Evolutionary conservation across 2,113 vertebrate species (phyloP).

Genomic region (Donacobius atricapilla): DNA sequence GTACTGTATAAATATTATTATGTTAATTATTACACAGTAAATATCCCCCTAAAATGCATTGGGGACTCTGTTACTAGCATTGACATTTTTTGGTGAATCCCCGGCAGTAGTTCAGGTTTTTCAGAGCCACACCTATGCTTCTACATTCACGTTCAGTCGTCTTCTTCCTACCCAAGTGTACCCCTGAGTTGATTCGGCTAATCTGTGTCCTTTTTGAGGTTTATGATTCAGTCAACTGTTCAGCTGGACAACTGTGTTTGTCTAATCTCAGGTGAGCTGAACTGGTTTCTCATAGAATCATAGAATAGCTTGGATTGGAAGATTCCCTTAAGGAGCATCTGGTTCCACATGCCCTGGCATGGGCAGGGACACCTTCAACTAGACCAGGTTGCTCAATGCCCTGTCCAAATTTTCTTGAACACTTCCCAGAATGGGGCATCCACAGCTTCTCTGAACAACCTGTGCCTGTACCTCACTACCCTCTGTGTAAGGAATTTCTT

Average conservation of each 20-base stretch:
- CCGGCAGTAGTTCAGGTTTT: not conserved
- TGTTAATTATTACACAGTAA: not conserved
- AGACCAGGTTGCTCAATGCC: not conserved
- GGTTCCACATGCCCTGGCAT: not conserved
- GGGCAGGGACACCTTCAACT: not conserved
- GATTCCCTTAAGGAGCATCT: not conserved
- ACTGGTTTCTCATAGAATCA: not conserved
- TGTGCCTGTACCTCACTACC: not conserved
- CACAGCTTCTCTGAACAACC: not conserved
- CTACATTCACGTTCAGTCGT: accelerated
- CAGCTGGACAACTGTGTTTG: not conserved
- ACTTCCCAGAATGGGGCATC: not conserved
- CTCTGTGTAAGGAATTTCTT: not conserved
- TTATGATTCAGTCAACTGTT: not conserved
- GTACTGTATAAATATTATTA: not conserved
- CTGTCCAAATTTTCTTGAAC: not conserved
- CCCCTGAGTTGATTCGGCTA: not conserved
- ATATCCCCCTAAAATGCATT: not conserved
- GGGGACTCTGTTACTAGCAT: not conserved
- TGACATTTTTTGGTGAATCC: not conserved
- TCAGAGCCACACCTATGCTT: not conserved
- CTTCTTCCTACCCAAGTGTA: not conserved
- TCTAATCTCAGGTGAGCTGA: not conserved
- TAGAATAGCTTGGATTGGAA: not conserved
- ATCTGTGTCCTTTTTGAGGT: not conserved